phyloP scores from a whole-genome alignment of 2,113 vertebrate species.

The Sisor rabdophorus region DNA sequence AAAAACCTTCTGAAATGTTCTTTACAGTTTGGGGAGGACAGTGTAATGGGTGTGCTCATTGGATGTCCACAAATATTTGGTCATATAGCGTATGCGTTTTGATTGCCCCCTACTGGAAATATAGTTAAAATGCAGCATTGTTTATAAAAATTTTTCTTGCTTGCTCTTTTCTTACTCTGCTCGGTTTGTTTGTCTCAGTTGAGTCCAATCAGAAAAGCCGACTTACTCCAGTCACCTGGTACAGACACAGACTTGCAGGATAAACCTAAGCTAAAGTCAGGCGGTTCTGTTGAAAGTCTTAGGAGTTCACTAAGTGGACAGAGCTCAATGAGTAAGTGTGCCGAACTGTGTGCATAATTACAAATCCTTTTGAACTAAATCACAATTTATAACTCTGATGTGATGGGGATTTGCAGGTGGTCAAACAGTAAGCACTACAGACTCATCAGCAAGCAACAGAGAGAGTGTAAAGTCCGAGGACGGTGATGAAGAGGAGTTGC shows the following conservation, averaged over 20 bases:
- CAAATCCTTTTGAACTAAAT: not conserved
- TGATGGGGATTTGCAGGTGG: conserved; percentile 71
- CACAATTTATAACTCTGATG: not conserved
- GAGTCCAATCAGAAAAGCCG: conserved; percentile 70
- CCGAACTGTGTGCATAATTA: not conserved
- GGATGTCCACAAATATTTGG: too few relatives aligned
- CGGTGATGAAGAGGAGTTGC: conserved; percentile 89
- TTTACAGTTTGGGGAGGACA: too few relatives aligned
- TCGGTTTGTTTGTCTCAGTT: conserved; percentile 59
- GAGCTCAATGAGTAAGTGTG: conserved; percentile 91
- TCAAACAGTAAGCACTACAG: conserved; percentile 94
- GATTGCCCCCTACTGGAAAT: conserved; percentile 17
- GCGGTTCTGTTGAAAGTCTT: conserved; percentile 94
- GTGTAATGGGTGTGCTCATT: too few relatives aligned
- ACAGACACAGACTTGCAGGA: conserved; percentile 74
- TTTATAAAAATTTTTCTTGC: not conserved
- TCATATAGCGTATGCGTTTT: not conserved
- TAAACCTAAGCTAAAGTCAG: conserved; percentile 87
- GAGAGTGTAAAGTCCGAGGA: conserved; percentile 97
- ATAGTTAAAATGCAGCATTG: not conserved
- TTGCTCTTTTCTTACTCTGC: not conserved
- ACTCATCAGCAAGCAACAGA: conserved; percentile 94
- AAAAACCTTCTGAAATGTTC: too few relatives aligned
- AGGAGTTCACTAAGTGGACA: conserved; percentile 94
- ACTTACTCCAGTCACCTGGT: conserved; percentile 72